Base-by-base conservation (phyloP, 2,797 vertebrate genomes). In the Poecilia wingei region DNA sequence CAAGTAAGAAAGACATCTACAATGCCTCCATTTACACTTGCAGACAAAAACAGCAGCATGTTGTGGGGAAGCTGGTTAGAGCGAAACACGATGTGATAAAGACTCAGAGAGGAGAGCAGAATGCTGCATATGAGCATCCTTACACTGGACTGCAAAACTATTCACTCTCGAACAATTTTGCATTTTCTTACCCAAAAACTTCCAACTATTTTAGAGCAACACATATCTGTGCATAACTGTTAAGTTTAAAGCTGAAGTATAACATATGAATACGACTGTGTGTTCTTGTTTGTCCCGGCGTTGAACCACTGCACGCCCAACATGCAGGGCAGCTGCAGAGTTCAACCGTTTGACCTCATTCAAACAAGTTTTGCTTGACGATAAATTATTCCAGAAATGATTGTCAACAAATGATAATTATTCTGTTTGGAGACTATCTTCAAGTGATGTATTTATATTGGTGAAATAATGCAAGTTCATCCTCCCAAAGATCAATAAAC, bases 1-100 rank as follows among this genome's bases (percentile, higher is more conserved):
- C 80, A 74, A 76, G 8, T 2, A 41, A 68, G n/a, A 86, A n/a
- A 36, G 72, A 8, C 31, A 6, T 72, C 31, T 36, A 2, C 10
- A 72, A 72, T 25, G 33, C 2, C 18, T 36, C 18, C 20, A n/a
- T 53, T 28, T 69, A 41, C 66, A 43, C 22, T n/a, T 13, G 4
- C 25, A 45, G 68, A 70, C 5, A 1, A 69, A 69, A 43, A 41
- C 36, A 68, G 68, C 20, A n/a, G 10, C 22, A 70, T n/a, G 25
- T 6, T 13, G 36, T 33, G 1, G 66, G 39, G 12, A 45, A 43
- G 22, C 4, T 70, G 41, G 25, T 45, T n/a, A 45, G 41, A 70
- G 13, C 5, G 2, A 25, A 43, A 68, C 28, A 22, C 33, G 4
- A 66, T 36, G 31, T 41, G 22, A 43, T 43, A 4, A 13, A 10